Percentiles rank a stretch among this genome's conserved stretches.
These are phyloP conservation scores for Caenorhabditis imperialis DNA, from an alignment of 2,888 invertebrate species.

Conservation along the genomic window DNA sequence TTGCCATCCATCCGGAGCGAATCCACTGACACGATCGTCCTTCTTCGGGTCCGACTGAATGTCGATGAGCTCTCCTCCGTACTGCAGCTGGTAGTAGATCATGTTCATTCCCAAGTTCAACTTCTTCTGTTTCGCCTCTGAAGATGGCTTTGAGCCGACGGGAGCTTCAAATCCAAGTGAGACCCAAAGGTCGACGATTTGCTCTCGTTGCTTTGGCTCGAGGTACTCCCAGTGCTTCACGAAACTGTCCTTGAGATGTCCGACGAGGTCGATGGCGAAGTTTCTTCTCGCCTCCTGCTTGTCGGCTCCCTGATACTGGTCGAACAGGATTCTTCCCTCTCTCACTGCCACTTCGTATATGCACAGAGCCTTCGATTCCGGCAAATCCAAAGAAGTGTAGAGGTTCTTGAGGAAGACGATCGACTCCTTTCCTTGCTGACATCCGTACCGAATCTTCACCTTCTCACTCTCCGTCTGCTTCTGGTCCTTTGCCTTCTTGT, in stretches of 20 bases:
- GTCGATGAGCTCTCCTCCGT: conserved; percentile 76
- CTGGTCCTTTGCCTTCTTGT: conserved; percentile 64
- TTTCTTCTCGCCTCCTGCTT: conserved; percentile 57
- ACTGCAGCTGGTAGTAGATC: conserved; percentile 69
- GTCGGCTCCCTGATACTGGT: conserved; percentile 49
- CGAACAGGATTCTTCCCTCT: conserved; percentile 57
- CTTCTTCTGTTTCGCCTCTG: conserved; percentile 66
- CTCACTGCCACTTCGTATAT: conserved; percentile 68
- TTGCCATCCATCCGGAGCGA: conserved; percentile 79
- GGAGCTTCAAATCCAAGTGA: conserved; percentile 72
- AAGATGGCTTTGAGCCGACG: conserved; percentile 62
- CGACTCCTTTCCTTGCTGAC: conserved; percentile 68
- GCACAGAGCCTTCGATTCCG: conserved; percentile 75
- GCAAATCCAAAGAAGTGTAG: conserved; percentile 68
- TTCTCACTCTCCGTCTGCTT: conserved; percentile 73
- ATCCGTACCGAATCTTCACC: conserved; percentile 71
- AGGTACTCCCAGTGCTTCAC: conserved; percentile 69
- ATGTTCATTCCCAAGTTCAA: conserved; percentile 73
- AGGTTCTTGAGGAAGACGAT: conserved; percentile 68
- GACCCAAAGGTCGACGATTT: conserved; percentile 73
- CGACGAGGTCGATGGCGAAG: conserved; percentile 70
- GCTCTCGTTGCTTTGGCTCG: conserved; percentile 72
- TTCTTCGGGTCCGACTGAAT: conserved; percentile 75
- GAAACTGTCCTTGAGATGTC: conserved; percentile 71
- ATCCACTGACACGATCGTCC: conserved; percentile 77